Conservation (phyloP, 2,797 vertebrate genomes). For the Enteromius radiatus region DNA sequence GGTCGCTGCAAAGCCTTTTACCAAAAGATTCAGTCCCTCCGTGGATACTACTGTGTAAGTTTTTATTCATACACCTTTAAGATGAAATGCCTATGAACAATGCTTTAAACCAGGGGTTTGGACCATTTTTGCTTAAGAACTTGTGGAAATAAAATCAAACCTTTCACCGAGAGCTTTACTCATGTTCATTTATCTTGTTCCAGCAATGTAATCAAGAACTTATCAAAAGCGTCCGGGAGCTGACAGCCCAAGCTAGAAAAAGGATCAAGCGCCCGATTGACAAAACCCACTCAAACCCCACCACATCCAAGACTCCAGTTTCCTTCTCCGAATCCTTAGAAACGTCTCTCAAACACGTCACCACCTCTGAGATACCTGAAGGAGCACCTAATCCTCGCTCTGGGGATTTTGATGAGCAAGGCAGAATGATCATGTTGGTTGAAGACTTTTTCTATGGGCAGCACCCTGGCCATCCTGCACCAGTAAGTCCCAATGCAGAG, state of each 20-base stretch:
- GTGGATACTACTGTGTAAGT: slow-evolving; percentile 89
- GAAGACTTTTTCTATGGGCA: slow-evolving; percentile 95
- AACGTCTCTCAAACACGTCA: slow-evolving; percentile 41
- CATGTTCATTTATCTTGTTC: neutral
- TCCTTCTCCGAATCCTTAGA: neutral
- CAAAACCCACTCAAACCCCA: neutral
- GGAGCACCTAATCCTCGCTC: slow-evolving; percentile 43
- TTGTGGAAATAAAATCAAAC: neutral
- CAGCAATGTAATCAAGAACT: slow-evolving; percentile 58
- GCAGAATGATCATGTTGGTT: slow-evolving; percentile 91
- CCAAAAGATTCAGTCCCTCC: slow-evolving; percentile 78
- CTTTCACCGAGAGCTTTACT: neutral
- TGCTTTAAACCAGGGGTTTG: neutral
- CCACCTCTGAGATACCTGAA: slow-evolving; percentile 51
- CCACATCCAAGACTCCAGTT: neutral
- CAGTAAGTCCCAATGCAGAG: slow-evolving; percentile 1
- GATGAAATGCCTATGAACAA: neutral
- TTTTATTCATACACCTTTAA: neutral
- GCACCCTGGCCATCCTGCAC: slow-evolving; percentile 70
- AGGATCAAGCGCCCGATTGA: slow-evolving; percentile 20
- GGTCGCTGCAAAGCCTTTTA: slow-evolving; percentile 79
- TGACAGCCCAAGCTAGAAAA: slow-evolving; percentile 31
- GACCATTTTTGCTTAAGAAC: neutral
- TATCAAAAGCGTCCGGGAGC: slow-evolving; percentile 40
- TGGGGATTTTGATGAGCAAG: slow-evolving; percentile 66